Percentiles rank a stretch among this genome's conserved stretches.
These are phyloP conservation scores for Rhaphigaster nebulosa DNA, from an alignment of 2,888 invertebrate species.

Conservation along the genomic window DNA sequence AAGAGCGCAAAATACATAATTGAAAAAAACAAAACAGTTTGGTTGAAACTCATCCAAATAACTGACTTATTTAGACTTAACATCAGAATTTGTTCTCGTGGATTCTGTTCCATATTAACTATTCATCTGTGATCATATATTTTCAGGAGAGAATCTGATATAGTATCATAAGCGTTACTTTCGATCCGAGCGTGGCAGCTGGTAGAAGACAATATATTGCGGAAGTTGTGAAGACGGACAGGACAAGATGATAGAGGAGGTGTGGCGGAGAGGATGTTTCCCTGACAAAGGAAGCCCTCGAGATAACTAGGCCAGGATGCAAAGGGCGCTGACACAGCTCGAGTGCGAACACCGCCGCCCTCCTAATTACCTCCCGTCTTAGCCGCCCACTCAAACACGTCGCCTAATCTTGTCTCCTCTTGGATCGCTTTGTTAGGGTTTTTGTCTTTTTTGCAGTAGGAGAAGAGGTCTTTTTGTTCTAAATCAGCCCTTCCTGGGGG, in stretches of 20 bases:
- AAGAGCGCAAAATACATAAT: too few species aligned
- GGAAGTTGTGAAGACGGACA: slow-evolving; percentile 20
- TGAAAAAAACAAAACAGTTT: too few species aligned
- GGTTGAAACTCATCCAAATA: too few species aligned
- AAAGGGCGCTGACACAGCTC: slow-evolving; percentile 39
- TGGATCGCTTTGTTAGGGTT: slow-evolving; percentile 11
- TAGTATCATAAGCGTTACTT: background rate
- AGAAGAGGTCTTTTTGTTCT: background rate
- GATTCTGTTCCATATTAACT: background rate
- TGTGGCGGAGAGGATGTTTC: slow-evolving; percentile 1
- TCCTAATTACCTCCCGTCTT: slow-evolving; percentile 42
- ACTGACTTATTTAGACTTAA: too few species aligned
- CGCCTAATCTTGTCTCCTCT: slow-evolving; percentile 45
- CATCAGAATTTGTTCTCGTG: too few species aligned
- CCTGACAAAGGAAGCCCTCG: slow-evolving; percentile 43
- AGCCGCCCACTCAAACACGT: slow-evolving; percentile 45
- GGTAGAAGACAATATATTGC: slow-evolving; percentile 17
- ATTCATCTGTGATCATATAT: background rate
- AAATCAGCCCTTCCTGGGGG: background rate
- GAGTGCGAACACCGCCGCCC: slow-evolving; percentile 29
- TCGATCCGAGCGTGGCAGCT: background rate
- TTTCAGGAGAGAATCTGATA: background rate
- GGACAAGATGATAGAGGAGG: background rate
- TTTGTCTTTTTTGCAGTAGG: background rate
- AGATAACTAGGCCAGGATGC: slow-evolving; percentile 35